Evolutionary conservation across 2,888 invertebrate species (phyloP).

Genomic region (Drosophila ezoana): DNA sequence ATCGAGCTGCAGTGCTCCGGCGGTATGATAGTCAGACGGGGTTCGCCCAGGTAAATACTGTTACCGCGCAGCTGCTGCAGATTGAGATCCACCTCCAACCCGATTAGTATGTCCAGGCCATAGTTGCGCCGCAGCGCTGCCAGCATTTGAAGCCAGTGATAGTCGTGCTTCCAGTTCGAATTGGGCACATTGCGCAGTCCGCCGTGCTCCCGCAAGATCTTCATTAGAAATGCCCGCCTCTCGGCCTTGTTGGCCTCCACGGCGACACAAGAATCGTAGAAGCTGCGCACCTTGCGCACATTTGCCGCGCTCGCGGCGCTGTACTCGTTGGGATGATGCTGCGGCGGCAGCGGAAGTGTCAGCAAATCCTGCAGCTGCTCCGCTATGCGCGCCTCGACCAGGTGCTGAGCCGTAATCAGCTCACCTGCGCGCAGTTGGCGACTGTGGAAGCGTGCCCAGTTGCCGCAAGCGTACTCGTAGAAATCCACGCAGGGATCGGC

Average conservation of each 20-base stretch:
- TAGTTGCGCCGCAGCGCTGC: conserved; percentile 69
- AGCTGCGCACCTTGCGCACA: conserved; percentile 72
- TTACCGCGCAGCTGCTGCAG: conserved; percentile 63
- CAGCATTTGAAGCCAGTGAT: conserved; percentile 77
- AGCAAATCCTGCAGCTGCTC: conserved; percentile 67
- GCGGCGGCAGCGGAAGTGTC: conserved; percentile 43
- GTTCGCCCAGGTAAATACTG: conserved; percentile 78
- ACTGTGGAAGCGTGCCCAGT: conserved; percentile 70
- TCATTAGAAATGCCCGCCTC: conserved; percentile 63
- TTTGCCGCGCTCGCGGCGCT: conserved; percentile 35
- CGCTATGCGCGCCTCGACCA: conserved; percentile 59
- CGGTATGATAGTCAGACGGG: conserved; percentile 73
- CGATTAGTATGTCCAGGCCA: conserved; percentile 81
- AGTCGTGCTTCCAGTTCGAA: conserved; percentile 72
- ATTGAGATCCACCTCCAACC: conserved; percentile 76
- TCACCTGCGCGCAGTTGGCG: conserved; percentile 51
- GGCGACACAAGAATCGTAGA: conserved; percentile 75
- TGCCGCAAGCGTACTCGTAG: conserved; percentile 82
- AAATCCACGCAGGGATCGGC: conserved; percentile 81
- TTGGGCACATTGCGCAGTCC: conserved; percentile 72
- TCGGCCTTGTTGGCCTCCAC: conserved; percentile 52
- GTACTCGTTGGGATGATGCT: conserved; percentile 42
- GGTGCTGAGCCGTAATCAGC: conserved; percentile 57
- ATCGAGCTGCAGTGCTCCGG: conserved; percentile 68
- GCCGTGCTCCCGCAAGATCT: conserved; percentile 68